Base-by-base conservation (phyloP, 2,113 vertebrate genomes). In the Indri indri region DNA sequence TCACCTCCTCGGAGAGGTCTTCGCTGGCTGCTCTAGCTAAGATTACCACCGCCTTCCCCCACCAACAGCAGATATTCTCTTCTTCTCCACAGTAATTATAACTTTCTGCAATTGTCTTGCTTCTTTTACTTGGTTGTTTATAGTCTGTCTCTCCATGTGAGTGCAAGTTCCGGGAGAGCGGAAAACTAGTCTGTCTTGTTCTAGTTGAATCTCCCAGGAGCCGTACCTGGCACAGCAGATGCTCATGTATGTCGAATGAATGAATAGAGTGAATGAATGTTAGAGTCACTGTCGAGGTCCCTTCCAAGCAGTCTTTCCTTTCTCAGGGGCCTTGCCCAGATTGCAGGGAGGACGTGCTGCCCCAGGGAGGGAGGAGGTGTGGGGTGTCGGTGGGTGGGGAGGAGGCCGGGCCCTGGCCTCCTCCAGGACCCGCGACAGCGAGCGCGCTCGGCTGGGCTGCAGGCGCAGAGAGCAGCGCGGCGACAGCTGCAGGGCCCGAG, bases 361-460 rank as follows among this genome's bases (percentile, higher is more conserved):
- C 66, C 68, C 13, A 18, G 45, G 90, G 66, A 71, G 73, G 80
- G 83, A 81, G 94, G 93, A 40, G 95, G 91, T 76, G 86, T 34
- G 88, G 92, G 71, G 90, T 52, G 96, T 74, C 57, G 63, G 95
- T 52, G 89, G 82, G 93, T 93, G 91, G 97, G 85, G 88, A 97
- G 88, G 97, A 96, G 97, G 93, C 97, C 52, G 98, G 71, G 94
- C 93, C 79, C 84, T 90, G 52, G 83, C 61, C 88, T 79, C 86
- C 87, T 88, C 71, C 17, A 52, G 84, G 90, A 77, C 95, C 68
- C 3, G 90, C 73, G 25, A 37, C 45, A 61, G 71, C 68, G 7
- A 52, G 88, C 86, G 63, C 50, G 42, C 37, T 70, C 47, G 17
- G 45, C 89, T 2, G 52, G 54, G 88, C 87, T 25, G 88, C 97